These are phyloP conservation scores for Condylura cristata DNA, from an alignment of 2,113 vertebrate species.

Conservation along the genomic window DNA sequence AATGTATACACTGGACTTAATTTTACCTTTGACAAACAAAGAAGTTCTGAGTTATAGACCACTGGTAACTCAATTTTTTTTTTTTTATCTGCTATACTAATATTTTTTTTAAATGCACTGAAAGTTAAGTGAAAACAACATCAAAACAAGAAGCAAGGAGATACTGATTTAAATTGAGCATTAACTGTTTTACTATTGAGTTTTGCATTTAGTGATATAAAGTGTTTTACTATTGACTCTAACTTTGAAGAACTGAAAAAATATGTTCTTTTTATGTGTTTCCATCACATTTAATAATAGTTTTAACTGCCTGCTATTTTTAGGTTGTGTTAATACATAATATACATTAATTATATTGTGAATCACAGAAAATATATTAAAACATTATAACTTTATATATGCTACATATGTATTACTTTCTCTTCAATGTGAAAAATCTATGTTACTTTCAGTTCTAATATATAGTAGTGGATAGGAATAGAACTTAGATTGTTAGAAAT, in stretches of 20 bases:
- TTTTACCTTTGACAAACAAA: background rate
- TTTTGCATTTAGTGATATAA: background rate
- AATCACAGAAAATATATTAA: background rate
- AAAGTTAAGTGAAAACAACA: background rate
- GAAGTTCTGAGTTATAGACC: background rate
- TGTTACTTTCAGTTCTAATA: background rate
- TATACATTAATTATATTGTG: background rate
- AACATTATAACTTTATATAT: background rate
- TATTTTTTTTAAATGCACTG: background rate
- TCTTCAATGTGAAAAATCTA: background rate
- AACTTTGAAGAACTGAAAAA: background rate
- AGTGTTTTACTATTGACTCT: background rate
- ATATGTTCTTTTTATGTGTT: background rate
- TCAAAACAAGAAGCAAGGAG: background rate
- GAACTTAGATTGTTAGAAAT: background rate
- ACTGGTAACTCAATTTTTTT: background rate
- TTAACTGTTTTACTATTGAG: background rate
- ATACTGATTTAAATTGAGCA: background rate
- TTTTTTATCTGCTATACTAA: background rate
- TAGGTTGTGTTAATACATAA: background rate
- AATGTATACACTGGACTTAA: background rate
- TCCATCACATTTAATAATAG: background rate
- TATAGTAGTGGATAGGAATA: background rate
- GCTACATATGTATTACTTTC: background rate
- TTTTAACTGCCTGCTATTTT: background rate